Percentiles rank a stretch among this genome's conserved stretches.
Conservation (phyloP, 2,888 invertebrate species). For the Microctonus aethiopoides region DNA sequence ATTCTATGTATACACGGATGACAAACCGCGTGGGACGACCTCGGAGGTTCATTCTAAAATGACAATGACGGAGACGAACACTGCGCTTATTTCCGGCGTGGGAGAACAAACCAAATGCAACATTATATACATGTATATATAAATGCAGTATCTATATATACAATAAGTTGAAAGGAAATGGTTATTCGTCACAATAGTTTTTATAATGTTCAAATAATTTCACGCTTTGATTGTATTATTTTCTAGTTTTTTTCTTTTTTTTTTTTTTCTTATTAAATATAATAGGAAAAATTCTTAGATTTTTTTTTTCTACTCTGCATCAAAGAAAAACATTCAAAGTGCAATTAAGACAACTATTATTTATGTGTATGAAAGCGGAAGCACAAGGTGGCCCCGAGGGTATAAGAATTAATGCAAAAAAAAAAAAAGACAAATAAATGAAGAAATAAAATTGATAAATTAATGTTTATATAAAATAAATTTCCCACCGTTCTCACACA, state of each 20-base stretch:
- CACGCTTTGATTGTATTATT: neutral
- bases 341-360: no score
- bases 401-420: no score
- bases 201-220: neutral
- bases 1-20: conserved; percentile 4
- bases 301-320: neutral
- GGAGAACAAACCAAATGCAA: conserved; percentile 12
- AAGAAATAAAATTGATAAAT: neutral
- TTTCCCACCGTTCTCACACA: neutral
- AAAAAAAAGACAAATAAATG: no score
- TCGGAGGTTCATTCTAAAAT: conserved; percentile 5
- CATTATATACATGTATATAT: neutral
- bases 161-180: neutral
- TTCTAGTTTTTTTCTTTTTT: neutral
- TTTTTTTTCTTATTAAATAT: neutral
- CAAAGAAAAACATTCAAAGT: no score
- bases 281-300: neutral
- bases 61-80: conserved; percentile 15
- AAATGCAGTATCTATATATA: neutral
- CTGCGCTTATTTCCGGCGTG: conserved; percentile 8
- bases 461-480: neutral
- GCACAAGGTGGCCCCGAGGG: no score
- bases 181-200: conserved; percentile 3
- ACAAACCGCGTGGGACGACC: conserved; percentile 22
- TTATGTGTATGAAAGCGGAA: no score